A percentile compares a stretch with the other conserved stretches of the same genome.
phyloP scores from a whole-genome alignment of 2,888 invertebrate species.

The Lysandra coridon region DNA sequence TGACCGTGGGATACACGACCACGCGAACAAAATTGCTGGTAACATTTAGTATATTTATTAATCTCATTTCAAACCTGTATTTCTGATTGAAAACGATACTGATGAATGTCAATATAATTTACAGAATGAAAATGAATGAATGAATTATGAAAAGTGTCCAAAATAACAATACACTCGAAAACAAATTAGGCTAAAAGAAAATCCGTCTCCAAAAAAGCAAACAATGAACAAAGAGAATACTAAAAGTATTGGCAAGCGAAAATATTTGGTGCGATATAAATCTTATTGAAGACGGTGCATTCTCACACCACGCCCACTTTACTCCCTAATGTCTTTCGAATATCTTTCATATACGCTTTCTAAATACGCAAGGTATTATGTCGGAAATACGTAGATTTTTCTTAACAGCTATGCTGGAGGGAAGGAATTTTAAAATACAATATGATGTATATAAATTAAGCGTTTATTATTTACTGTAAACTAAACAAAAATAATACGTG shows the following conservation, averaged over 20 bases:
- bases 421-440: too few relatives aligned
- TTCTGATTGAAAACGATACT: neutral
- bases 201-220: neutral
- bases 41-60: too few relatives aligned
- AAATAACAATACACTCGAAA: constrained; percentile 3
- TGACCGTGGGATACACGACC: too few relatives aligned
- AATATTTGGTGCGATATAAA: constrained; percentile 25
- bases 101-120: neutral
- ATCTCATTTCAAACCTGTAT: neutral
- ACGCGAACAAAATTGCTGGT: neutral
- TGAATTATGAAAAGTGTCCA: neutral
- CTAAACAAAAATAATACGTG: too few relatives aligned
- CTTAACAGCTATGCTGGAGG: too few relatives aligned
- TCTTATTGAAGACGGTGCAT: constrained; percentile 19
- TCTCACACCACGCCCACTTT: constrained; percentile 1
- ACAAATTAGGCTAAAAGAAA: constrained; percentile 8
- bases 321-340: constrained; percentile 19
- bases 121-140: neutral
- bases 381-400: too few relatives aligned
- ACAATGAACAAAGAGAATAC: constrained; percentile 10
- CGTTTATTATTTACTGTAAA: too few relatives aligned
- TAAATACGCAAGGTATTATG: neutral
- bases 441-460: too few relatives aligned
- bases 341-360: constrained; percentile 8
- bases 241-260: constrained; percentile 27